A percentile compares a stretch with the other conserved stretches of the same genome.
These are phyloP conservation scores for Muscicapa striata DNA, from an alignment of 2,797 vertebrate genomes.

Conservation along the genomic window DNA sequence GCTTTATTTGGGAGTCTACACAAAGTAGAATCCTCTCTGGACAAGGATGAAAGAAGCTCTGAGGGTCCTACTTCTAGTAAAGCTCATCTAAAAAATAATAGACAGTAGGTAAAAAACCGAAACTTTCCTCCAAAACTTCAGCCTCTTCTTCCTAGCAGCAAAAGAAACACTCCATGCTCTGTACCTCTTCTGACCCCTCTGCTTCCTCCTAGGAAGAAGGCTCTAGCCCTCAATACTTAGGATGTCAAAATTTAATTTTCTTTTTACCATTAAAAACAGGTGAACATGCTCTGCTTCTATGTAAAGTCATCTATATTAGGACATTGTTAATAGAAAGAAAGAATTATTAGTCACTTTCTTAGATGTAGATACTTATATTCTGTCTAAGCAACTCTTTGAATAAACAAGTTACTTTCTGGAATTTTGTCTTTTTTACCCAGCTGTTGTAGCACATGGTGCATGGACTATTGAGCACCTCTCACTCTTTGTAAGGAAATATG, in stretches of 20 bases:
- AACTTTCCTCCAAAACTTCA: background rate
- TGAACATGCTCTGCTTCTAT: background rate
- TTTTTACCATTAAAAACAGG: background rate
- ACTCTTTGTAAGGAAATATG: background rate
- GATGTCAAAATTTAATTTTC: background rate
- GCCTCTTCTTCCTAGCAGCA: background rate
- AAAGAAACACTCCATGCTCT: background rate
- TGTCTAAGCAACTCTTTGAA: background rate
- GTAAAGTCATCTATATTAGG: background rate
- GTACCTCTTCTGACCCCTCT: background rate
- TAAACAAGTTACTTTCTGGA: background rate
- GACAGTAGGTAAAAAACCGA: background rate
- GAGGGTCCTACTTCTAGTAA: accelerated
- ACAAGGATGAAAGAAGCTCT: background rate
- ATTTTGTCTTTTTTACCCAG: background rate
- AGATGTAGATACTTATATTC: background rate
- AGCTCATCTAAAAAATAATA: background rate
- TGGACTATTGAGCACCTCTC: background rate
- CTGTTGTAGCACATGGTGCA: accelerated
- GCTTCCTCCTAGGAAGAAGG: background rate
- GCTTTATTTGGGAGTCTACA: background rate
- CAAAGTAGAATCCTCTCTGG: background rate
- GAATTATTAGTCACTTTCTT: background rate
- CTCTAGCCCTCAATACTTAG: background rate
- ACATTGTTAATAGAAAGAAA: background rate